Percentiles rank a stretch among this genome's conserved stretches.
These are phyloP conservation scores for Paralichthys olivaceus DNA, from an alignment of 2,113 vertebrate genomes.

Conservation along the genomic window DNA sequence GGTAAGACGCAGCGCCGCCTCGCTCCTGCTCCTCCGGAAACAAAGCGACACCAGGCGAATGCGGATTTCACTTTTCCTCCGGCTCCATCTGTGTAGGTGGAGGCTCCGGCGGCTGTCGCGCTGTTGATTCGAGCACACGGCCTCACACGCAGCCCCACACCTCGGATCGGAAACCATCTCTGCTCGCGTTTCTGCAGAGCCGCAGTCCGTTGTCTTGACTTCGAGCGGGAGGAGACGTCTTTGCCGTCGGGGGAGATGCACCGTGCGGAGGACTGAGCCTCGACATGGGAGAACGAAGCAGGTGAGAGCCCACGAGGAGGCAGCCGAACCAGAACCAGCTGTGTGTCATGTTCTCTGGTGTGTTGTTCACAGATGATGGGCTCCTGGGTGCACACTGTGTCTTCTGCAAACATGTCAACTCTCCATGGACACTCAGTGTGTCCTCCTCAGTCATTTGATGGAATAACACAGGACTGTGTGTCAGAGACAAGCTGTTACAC, in stretches of 20 bases:
- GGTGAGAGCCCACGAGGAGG: constrained; percentile 17
- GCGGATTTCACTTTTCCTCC: constrained; percentile 35
- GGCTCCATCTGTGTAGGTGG: constrained; percentile 35
- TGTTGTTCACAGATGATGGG: background rate
- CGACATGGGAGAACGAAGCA: constrained; percentile 43
- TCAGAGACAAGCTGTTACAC: background rate
- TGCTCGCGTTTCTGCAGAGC: background rate
- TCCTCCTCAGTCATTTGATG: constrained; percentile 31
- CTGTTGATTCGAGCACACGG: background rate
- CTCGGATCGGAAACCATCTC: too few species aligned
- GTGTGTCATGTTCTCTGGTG: background rate
- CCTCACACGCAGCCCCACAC: background rate
- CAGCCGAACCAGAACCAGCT: background rate
- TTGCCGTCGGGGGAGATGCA: constrained; percentile 20
- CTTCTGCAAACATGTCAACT: constrained; percentile 2
- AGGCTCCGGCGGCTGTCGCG: constrained; percentile 16
- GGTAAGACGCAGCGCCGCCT: too few species aligned
- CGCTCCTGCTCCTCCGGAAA: constrained; percentile 7
- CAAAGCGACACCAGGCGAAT: constrained; percentile 40
- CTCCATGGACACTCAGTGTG: background rate
- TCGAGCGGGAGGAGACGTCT: background rate
- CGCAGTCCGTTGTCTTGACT: too few species aligned
- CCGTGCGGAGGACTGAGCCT: constrained; percentile 20
- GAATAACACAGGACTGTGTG: background rate
- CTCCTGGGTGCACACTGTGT: background rate